Conservation (phyloP, 2,888 invertebrate genomes). For the Dastarcus helophoroides region DNA sequence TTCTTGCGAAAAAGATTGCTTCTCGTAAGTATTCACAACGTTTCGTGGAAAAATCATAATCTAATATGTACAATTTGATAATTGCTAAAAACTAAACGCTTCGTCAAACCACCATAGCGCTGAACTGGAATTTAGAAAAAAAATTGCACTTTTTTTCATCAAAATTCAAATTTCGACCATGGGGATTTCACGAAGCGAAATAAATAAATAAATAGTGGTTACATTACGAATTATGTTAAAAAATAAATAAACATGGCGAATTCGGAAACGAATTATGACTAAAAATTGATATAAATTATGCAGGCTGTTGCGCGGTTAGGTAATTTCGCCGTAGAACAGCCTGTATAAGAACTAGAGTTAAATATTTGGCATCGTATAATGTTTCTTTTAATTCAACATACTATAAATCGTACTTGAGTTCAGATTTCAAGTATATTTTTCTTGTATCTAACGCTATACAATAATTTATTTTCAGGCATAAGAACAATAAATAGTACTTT, state of each 20-base stretch:
- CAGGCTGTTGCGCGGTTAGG: conserved; percentile 17
- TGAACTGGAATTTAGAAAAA: no score
- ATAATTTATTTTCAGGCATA: conserved; percentile 32
- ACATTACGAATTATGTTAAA: no score
- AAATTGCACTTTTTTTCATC: no score
- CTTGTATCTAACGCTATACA: conserved; percentile 32
- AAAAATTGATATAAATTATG: conserved; percentile 19
- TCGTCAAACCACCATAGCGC: no score
- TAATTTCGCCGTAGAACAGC: conserved; percentile 13
- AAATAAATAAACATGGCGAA: conserved; percentile 10
- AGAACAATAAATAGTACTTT: conserved; percentile 33
- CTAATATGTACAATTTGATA: no score
- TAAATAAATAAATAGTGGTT: conserved; percentile 11
- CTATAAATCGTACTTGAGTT: conserved; percentile 25
- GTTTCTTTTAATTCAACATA: conserved; percentile 30
- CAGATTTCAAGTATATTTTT: conserved; percentile 25
- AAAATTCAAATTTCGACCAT: no score
- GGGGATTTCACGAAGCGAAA: no score
- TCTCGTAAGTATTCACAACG: conserved; percentile 17
- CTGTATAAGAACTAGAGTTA: conserved; percentile 24
- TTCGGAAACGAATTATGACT: conserved; percentile 14
- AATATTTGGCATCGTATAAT: conserved; percentile 35
- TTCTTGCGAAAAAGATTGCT: conserved; percentile 24
- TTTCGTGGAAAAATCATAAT: not conserved
- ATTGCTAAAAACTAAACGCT: no score